Base-by-base conservation (phyloP, 2,113 vertebrate species). In the Ctenodactylus gundi region DNA sequence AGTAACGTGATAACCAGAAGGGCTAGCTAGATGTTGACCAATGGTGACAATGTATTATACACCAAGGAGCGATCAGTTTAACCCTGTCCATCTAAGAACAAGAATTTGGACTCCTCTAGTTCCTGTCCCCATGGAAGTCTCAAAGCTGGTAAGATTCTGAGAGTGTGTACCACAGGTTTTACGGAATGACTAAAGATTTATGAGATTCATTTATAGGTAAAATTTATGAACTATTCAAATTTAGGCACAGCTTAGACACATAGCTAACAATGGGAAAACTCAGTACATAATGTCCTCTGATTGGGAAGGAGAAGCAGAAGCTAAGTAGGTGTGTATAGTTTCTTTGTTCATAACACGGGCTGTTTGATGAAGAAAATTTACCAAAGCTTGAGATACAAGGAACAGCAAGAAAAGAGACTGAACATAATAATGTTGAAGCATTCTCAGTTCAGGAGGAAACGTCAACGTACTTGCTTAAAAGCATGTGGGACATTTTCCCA, bases 401-500 rank as follows among this genome's bases (percentile, higher is more conserved):
- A 57, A 68, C 9, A 64, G 46, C 29, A 64, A 57, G 49, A 70
- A 49, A 51, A 29, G 29, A 46, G 60, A 76, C 21, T n/a, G 44
- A 39, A 72, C 0, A 1, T 34, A 82, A 95, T 88, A 89, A 58
- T 7, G 36, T 0, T 1, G 41, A 44, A 15, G 46, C 57, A 31
- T 53, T 76, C 64, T 44, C 29, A 64, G 78, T 65, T 34, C 62
- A 76, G 86, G 57, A 58, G 57, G 46, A 91, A 90, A 18, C 29
- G 67, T 88, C 4, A 87, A 78, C 31, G 21, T 46, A 85, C 70
- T 51, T 34, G 75, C 77, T 23, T n/a, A 17, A 53, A 87, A 73
- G 20, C 81, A 67, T 9, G 58, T 68, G 78, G 91, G 91, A 87
- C 83, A 64, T 91, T 95, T 70, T 95, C 89, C 94, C 96, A 91